Base-by-base conservation (phyloP, 1,140 invertebrate species). In the Lordiphosa stackelbergi region DNA sequence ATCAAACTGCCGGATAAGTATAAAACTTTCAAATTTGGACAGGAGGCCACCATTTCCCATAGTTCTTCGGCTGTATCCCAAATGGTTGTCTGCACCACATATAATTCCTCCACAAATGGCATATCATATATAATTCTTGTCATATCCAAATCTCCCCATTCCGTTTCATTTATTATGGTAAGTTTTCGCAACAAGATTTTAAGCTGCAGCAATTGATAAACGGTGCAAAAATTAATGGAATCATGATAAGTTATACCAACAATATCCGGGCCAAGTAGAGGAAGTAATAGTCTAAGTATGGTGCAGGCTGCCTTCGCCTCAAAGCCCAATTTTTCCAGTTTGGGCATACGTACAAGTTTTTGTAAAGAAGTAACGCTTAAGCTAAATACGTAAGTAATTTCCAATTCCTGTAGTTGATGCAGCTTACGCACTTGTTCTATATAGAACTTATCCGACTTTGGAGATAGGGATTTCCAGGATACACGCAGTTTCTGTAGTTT, bases 51-150 rank as follows among this genome's bases (percentile, higher is more conserved):
- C 42, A 43, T 43, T 6, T 43, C 42, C 42, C 42, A 43, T 3
- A 43, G 42, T 43, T 43, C 42, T 28, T 43, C 22, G 22, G 42
- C 42, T 24, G 42, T 24, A 28, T 43, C 42, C 42, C 42, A 43
- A 2, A 24, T 24, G 10, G 4, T 3, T 28, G 42, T 43, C 24
- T 43, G 1, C n/a, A 43, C 42, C 24, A 43, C 19, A 43, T 43
- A 10, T 5, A 43, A 41, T 13, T 31, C 28, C 28, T 31, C 28
- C 28, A 31, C 28, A 12, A 41, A 41, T 16, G 38, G 38, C 38
- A 16, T 16, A 45, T 45, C 42, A 24, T 31, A 31, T 4, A 45
- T 24, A 7, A 45, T 31, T 31, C 42, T 12, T 13, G 43, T 46
- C 8, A 9, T 46, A n/a, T 34, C 43, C 11, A 34, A 28, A 4